phyloP scores from a whole-genome alignment of 2,888 invertebrate genomes.

The Rhagonycha lutea region DNA sequence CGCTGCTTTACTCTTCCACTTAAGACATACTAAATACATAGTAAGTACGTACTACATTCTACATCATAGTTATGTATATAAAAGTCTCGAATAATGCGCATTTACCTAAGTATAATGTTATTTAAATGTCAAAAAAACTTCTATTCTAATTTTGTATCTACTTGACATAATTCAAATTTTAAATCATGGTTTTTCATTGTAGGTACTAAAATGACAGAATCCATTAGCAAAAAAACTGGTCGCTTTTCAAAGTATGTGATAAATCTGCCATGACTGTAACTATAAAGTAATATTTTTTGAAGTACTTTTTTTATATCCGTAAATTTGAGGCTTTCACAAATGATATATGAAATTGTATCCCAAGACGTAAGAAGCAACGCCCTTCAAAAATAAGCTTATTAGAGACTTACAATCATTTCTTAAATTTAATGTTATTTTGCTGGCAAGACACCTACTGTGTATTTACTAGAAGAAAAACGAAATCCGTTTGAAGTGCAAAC shows the following conservation, averaged over 20 bases:
- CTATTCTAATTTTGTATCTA: neutral
- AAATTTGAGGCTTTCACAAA: neutral
- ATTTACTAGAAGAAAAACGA: neutral
- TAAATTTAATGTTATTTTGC: neutral
- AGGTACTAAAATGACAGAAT: neutral
- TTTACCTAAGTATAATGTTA: no score
- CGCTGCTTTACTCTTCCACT: no score
- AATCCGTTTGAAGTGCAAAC: neutral
- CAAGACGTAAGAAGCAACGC: neutral
- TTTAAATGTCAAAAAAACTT: no score
- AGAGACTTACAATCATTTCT: neutral
- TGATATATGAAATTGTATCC: neutral
- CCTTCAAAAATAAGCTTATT: neutral
- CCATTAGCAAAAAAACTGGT: neutral
- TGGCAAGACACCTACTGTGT: neutral
- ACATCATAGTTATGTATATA: no score
- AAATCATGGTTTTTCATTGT: neutral
- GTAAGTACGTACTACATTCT: no score
- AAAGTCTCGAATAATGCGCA: no score
- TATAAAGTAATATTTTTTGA: neutral
- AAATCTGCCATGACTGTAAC: neutral
- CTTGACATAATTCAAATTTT: neutral
- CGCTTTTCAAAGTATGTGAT: no score
- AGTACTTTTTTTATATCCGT: neutral
- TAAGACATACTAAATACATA: no score